Conservation (phyloP, 2,113 vertebrate genomes). For the Cercopithecus mona region DNA sequence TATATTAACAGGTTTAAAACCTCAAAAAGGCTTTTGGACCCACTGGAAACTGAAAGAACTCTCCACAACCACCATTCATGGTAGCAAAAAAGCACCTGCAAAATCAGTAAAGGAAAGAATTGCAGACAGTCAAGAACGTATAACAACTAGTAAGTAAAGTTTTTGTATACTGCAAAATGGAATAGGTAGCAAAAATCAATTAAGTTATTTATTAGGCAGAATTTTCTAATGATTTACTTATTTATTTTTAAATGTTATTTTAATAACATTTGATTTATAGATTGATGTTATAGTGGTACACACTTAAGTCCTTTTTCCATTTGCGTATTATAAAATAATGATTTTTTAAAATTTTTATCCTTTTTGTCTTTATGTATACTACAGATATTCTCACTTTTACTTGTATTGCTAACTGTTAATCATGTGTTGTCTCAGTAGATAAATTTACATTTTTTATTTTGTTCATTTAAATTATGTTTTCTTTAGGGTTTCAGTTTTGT, state of each 20-base stretch:
- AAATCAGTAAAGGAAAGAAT: background rate
- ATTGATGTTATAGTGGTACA: background rate
- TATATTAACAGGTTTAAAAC: conserved; percentile 72
- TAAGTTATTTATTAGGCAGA: background rate
- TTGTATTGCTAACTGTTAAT: background rate
- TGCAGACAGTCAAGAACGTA: background rate
- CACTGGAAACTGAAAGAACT: conserved; percentile 69
- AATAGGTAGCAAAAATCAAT: background rate
- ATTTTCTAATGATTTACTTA: background rate
- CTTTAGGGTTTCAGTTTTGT: background rate
- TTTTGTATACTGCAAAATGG: background rate
- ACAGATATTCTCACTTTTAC: background rate
- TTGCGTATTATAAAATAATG: background rate
- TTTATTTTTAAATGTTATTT: too few species aligned
- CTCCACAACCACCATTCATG: conserved; percentile 35
- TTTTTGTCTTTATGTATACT: background rate
- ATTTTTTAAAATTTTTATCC: background rate
- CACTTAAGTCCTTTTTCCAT: background rate
- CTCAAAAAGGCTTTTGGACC: conserved; percentile 63
- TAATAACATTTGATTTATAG: background rate
- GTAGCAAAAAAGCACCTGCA: background rate
- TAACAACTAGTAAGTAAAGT: conserved; percentile 43
- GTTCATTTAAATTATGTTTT: conserved; percentile 34
- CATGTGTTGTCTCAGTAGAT: background rate
- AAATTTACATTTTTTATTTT: conserved; percentile 24